These are phyloP conservation scores for Acanthosepion esculentum DNA, from an alignment of 2,888 invertebrate species.

Conservation along the genomic window DNA sequence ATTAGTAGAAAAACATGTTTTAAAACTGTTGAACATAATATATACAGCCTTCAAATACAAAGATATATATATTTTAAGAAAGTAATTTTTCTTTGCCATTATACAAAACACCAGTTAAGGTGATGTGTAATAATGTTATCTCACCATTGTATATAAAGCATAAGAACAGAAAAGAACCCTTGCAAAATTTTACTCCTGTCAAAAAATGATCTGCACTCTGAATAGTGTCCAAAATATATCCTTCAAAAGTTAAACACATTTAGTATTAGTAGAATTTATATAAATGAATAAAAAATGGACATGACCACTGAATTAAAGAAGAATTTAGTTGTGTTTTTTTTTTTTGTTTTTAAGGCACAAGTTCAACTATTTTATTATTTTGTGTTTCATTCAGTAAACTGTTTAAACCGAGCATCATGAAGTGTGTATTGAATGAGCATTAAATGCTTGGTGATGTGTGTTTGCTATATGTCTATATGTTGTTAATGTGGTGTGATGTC, in stretches of 20 bases:
- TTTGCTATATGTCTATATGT: not conserved
- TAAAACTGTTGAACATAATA: not conserved
- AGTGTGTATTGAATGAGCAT: not conserved
- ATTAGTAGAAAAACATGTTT: not conserved
- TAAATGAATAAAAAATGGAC: not conserved
- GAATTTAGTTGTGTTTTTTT: not conserved
- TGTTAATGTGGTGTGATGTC: constrained; percentile 14
- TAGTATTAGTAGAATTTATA: too few relatives aligned
- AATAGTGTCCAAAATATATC: not conserved
- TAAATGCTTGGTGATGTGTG: not conserved
- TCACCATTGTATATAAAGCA: not conserved
- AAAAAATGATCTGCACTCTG: not conserved
- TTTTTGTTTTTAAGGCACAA: not conserved
- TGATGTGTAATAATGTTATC: not conserved
- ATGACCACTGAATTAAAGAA: not conserved
- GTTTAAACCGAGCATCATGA: not conserved
- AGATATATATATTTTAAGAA: not conserved
- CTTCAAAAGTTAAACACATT: too few relatives aligned
- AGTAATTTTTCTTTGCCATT: not conserved
- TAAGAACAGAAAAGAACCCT: not conserved
- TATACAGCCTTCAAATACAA: not conserved
- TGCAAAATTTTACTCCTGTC: not conserved
- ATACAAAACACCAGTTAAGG: not conserved
- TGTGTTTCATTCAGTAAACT: not conserved
- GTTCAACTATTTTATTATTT: not conserved